phyloP scores from a whole-genome alignment of 2,888 invertebrate species.

The Dendrolimus houi region DNA sequence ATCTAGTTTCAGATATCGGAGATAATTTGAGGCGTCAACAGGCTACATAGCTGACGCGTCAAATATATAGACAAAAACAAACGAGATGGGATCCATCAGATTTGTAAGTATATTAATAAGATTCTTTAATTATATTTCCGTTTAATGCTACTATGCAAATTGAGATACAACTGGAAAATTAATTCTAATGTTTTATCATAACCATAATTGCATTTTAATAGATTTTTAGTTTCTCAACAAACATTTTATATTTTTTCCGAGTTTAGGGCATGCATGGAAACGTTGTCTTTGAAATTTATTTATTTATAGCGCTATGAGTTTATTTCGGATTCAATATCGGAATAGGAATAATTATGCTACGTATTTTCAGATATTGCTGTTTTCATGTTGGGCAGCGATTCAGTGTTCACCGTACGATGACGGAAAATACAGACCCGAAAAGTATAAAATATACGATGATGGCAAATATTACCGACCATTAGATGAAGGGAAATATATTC shows the following conservation, averaged over 20 bases:
- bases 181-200: too few relatives aligned
- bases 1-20: constrained; percentile 61
- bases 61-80: constrained; percentile 19
- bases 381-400: constrained; percentile 32
- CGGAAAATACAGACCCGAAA: constrained; percentile 51
- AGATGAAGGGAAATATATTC: constrained; percentile 71
- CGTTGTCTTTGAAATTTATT: too few relatives aligned
- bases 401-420: constrained; percentile 41
- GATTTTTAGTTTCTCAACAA: background rate
- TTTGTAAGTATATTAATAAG: constrained; percentile 33
- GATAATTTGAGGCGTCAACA: constrained; percentile 49
- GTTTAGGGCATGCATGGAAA: too few relatives aligned
- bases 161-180: too few relatives aligned
- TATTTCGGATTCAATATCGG: too few relatives aligned
- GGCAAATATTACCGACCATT: constrained; percentile 59
- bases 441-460: constrained; percentile 46
- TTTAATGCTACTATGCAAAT: too few relatives aligned
- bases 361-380: constrained; percentile 38
- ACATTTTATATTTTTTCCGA: too few relatives aligned
- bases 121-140: background rate
- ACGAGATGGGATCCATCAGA: constrained; percentile 30
- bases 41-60: constrained; percentile 23
- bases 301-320: too few relatives aligned
- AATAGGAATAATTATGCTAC: background rate
- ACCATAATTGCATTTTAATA: background rate